Evolutionary conservation across 2,888 invertebrate species (phyloP), one percentile per base, ranked within the genome.

Genomic region (Acanthacorydalis orientalis): DNA sequence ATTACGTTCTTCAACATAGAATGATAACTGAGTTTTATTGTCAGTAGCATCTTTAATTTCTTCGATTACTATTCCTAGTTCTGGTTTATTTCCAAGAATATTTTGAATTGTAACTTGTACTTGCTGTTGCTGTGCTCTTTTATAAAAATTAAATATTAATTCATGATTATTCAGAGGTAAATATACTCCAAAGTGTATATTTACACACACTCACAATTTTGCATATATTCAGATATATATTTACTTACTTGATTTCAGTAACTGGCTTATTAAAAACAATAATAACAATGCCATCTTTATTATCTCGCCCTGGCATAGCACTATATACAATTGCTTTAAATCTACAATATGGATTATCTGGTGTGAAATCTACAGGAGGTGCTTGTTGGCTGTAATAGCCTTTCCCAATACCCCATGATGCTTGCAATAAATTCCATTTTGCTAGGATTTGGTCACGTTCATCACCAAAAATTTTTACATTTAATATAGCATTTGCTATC

Each of bases 281-380:
- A 3, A 84, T 83, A 1, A 97, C 89, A 40, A 90, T 71, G 1
- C 97, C 97, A 57, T 95, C 87, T 57, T 89, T 88, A 60, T 93
- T 91, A 51, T 88, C 87, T 44, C 83, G 78, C 4, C 80, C 80
- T 0, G 92, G 88, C 53, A 95, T 76, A 15, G 83, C 78, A 54
- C 87, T 90, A 62, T 96, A 97, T 0, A 91, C 91, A 47, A 97
- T 86, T 0, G 93, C 87, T 68, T 95, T 97, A 62, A 97, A 93
- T 40, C 90, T 77, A 59, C 91, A 95, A 44, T 92, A 78, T 0
- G 89, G 88, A 64, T 96, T 96, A 57, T 89, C 83, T 48, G 85
- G 82, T 43, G 82, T 86, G 53, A 93, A 80, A 48, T 87, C 85
- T 7, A 93, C 76, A 0, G 90, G 82, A 1, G 78, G 80, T 7